Base-by-base conservation (phyloP, 2,888 invertebrate species). In the Cerceris rybyensis region DNA sequence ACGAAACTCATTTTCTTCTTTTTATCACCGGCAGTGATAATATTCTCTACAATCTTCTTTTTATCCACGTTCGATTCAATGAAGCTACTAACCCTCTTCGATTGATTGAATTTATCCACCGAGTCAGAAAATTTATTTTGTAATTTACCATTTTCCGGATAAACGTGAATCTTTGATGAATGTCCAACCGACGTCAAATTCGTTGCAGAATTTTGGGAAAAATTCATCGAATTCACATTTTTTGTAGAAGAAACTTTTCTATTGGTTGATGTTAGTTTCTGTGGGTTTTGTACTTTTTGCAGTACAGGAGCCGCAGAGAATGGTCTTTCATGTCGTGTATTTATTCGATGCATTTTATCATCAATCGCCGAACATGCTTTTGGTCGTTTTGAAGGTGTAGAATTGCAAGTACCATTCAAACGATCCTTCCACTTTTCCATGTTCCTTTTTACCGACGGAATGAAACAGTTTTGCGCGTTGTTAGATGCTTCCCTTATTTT, bases 31-130 rank as follows among this genome's bases (percentile, higher is more conserved):
- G 13, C n/a, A 1, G 39, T 6, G 8, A 7, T 43, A 8, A 6
- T n/a, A 6, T 59, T n/a, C 13, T 7, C 4, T 1, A 52, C 4
- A 17, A 58, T 66, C 17, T 76, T 71, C 54, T 16, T 67, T 14
- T 75, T 66, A 7, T 60, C 59, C 0, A 11, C 13, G 65, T 43
- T 64, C 1, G 28, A 39, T 6, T 11, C 41, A 11, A 11, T 7
- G 0, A 6, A 7, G 6, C 43, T 65, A 9, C n/a, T 14, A 1
- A 46, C 49, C 17, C 58, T 77, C n/a, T 64, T 70, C 14, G 13
- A 50, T 11, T 8, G 43, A 50, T 42, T 57, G n/a, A 49, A 9
- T 13, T 14, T 52, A 1, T 49, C 43, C 1, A 13, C 11, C 64
- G 60, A 58, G n/a, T 2, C 49, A 68, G n/a, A 59, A 50, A 9